Evolutionary conservation across 2,797 vertebrate genomes (phyloP), one percentile per base, ranked within the genome.

Genomic region (Oreortyx pictus): DNA sequence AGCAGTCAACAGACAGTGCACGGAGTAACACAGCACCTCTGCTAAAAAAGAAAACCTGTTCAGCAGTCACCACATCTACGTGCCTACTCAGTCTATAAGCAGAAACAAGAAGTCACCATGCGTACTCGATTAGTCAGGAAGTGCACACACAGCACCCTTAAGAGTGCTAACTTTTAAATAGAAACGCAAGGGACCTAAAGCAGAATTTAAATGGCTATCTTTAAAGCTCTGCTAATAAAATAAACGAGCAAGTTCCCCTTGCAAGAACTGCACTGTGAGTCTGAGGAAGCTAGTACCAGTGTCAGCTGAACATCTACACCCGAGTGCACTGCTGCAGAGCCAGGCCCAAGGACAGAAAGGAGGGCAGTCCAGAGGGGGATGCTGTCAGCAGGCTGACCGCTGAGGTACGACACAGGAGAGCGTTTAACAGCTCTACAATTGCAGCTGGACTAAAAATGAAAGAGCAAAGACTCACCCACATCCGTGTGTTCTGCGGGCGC

Each of bases 141-240:
- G 46, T 5, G 23, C 46, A 67, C 6, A 11, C 19, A 12, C 1
- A 79, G 84, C 78, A 80, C 37, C 54, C 65, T 75, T 29, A 74
- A 47, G 54, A 71, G 61, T 33, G 73, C 85, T 49, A 44, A 47
- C 88, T 91, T 90, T 95, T 86, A 56, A 93, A 79, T 17, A 81
- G 73, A 57, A 20, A 47, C 11, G 46, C 37, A 62, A 86, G 67
- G 7, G 22, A 85, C 64, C 84, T 85, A 31, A 46, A 88, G 71
- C 27, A 70, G 72, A 27, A 62, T n/a, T 86, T 6, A 52, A 86
- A 82, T 1, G 52, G 56, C 29, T 65, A 46, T 18, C 60, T 60
- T 50, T 65, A 62, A 82, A 90, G 71, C 50, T 68, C 29, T 80
- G 24, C 49, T 19, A 44, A 37, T 9, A 39, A 65, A 84, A 71